A percentile compares a stretch with the other conserved stretches of the same genome.
These are phyloP conservation scores for Catharus minimus DNA, from an alignment of 2,113 vertebrate species.

Conservation along the genomic window DNA sequence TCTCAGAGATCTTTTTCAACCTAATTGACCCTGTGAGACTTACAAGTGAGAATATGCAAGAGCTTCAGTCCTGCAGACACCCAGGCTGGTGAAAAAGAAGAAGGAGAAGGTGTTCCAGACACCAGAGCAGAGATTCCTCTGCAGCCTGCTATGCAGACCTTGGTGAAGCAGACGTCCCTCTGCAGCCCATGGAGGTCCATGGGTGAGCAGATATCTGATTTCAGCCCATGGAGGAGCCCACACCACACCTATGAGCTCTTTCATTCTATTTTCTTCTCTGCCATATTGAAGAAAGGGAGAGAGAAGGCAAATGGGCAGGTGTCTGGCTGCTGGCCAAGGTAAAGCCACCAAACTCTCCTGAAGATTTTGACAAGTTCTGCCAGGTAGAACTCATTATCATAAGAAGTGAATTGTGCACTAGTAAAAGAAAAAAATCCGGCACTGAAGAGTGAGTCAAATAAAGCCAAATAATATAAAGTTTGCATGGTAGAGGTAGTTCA, in stretches of 20 bases:
- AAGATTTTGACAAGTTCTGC: neutral
- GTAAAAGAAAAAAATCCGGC: neutral
- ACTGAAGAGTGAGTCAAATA: neutral
- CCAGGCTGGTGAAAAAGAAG: neutral
- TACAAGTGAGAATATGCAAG: neutral
- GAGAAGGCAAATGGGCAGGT: neutral
- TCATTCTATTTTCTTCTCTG: neutral
- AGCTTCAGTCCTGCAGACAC: neutral
- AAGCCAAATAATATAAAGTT: neutral
- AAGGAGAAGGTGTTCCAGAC: rapidly evolving
- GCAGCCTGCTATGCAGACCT: rapidly evolving
- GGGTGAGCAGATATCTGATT: neutral
- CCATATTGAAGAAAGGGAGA: neutral
- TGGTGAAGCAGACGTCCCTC: neutral
- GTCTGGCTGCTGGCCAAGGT: neutral
- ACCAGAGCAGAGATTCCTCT: neutral
- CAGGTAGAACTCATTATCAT: neutral
- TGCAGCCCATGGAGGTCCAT: neutral
- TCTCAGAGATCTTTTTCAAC: neutral
- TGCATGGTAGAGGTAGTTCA: neutral
- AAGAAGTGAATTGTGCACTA: neutral
- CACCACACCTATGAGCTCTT: neutral
- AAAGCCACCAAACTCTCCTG: neutral
- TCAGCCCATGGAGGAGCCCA: neutral
- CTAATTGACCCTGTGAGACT: no score